Percentiles rank a stretch among this genome's conserved stretches.
phyloP scores from a whole-genome alignment of 1,140 invertebrate species.

The Penaeus japonicus region DNA sequence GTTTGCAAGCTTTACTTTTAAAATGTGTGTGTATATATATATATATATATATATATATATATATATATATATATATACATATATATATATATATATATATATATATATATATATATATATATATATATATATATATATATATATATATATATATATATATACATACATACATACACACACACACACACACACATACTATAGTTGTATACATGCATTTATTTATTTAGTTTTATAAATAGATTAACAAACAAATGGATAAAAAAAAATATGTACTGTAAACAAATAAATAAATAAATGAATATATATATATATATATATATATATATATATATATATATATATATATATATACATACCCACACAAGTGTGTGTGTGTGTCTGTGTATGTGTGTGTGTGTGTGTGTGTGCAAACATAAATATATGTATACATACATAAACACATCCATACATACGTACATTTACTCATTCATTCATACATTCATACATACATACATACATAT shows the following conservation, averaged over 20 bases:
- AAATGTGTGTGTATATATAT: too few relatives aligned
- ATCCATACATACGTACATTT: not conserved
- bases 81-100: not conserved
- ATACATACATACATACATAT: not conserved
- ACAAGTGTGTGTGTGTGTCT: not conserved
- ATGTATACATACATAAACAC: not conserved
- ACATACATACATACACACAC: not conserved
- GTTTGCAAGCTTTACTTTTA: too few relatives aligned
- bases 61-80: not conserved
- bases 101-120: not conserved
- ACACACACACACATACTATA: not conserved
- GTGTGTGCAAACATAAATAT: not conserved
- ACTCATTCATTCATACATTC: not conserved
- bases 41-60: not conserved
- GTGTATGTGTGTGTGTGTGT: not conserved
- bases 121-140: not conserved
- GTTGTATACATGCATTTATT: not conserved
- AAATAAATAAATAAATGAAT: too few relatives aligned
- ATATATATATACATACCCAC: not conserved
- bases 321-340: not conserved
- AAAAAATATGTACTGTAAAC: too few relatives aligned
- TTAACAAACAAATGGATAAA: too few relatives aligned
- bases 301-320: not conserved
- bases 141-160: not conserved
- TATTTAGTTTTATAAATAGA: too few relatives aligned